phyloP scores from a whole-genome alignment of 2,113 vertebrate species.

The Mohoua ochrocephala region DNA sequence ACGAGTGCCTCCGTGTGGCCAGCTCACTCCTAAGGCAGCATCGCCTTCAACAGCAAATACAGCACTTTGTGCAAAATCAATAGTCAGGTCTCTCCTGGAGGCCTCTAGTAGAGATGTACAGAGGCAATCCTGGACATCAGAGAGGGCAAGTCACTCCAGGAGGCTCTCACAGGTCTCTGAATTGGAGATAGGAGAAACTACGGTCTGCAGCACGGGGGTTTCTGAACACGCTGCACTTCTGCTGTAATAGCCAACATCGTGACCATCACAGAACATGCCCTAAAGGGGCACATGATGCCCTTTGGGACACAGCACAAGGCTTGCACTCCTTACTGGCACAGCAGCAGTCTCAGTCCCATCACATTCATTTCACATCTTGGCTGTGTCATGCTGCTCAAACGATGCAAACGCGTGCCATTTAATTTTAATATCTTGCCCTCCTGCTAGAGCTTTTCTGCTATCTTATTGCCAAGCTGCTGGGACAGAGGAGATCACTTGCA shows the following conservation, averaged over 20 bases:
- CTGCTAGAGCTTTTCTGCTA: background rate
- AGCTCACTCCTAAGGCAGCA: background rate
- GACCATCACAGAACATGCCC: background rate
- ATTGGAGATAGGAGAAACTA: background rate
- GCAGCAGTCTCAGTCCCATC: background rate
- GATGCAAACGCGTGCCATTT: rapidly evolving
- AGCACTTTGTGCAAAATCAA: background rate
- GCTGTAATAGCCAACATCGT: background rate
- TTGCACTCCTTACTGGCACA: background rate
- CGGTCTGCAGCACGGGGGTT: background rate
- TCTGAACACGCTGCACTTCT: background rate
- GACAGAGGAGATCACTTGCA: rapidly evolving
- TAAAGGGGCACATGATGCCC: background rate
- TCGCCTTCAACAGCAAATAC: background rate
- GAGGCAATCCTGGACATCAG: background rate
- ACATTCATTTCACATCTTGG: background rate
- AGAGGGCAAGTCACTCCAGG: background rate
- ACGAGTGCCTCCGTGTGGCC: background rate
- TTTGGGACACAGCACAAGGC: background rate
- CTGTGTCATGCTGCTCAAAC: background rate
- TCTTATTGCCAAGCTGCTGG: background rate
- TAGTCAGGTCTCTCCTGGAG: background rate
- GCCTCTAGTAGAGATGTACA: background rate
- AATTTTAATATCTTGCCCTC: background rate
- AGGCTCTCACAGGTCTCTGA: background rate